These are phyloP conservation scores for Thamnophis elegans DNA, from an alignment of 2,797 vertebrate genomes.

Conservation along the genomic window DNA sequence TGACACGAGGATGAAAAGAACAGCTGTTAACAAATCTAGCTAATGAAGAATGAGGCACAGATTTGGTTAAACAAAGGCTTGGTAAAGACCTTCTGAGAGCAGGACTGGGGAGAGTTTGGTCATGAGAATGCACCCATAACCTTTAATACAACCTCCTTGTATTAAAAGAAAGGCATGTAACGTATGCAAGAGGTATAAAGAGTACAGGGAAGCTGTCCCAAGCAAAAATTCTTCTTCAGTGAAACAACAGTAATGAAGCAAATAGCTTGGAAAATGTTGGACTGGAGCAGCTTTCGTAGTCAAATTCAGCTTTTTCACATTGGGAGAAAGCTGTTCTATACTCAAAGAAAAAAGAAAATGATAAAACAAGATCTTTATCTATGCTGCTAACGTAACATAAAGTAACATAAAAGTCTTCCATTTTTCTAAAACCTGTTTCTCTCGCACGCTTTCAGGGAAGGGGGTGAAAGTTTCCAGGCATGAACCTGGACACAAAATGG, in stretches of 20 bases:
- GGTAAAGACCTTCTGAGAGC: not conserved
- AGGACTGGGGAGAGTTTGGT: not conserved
- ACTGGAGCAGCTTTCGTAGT: not conserved
- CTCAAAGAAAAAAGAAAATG: not conserved
- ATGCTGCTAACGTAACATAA: not conserved
- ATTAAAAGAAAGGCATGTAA: not conserved
- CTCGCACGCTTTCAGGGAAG: not conserved
- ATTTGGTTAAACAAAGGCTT: not conserved
- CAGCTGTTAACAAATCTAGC: not conserved
- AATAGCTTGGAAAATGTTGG: not conserved
- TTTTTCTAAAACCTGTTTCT: not conserved
- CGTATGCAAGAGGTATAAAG: not conserved
- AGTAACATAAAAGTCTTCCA: not conserved
- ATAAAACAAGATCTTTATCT: not conserved
- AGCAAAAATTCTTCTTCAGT: not conserved
- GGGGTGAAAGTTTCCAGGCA: not conserved
- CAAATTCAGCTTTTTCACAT: not conserved
- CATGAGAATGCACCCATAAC: not conserved
- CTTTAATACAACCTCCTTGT: too few species aligned
- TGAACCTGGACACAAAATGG: not conserved
- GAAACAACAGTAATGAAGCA: not conserved
- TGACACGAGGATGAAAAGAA: not conserved
- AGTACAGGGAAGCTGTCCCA: not conserved
- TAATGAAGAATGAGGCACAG: not conserved
- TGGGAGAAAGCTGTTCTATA: not conserved